Conservation (phyloP, 2,113 vertebrate genomes). For the Polyodon spathula region DNA sequence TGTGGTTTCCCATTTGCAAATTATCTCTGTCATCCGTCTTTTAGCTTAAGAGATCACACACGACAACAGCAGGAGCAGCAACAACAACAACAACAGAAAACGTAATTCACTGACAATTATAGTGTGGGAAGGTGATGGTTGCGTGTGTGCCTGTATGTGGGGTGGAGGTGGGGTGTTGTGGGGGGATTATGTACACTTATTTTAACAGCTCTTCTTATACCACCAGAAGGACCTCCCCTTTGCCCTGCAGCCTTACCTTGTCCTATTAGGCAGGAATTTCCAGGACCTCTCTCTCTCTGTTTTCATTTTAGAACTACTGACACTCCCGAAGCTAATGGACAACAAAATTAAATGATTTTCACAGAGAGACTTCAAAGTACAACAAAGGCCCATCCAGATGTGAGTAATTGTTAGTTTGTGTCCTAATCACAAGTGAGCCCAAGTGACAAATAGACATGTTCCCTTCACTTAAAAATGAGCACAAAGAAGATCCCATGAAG, state of each 20-base stretch:
- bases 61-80: constrained; percentile 15
- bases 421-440: constrained; percentile 31
- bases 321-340: constrained; percentile 32
- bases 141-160: constrained; percentile 7
- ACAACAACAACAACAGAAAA: constrained; percentile 11
- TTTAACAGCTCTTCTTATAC: too few species aligned
- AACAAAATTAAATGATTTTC: constrained; percentile 35
- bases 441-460: constrained; percentile 30
- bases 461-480: constrained; percentile 9
- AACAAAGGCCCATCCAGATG: constrained; percentile 44
- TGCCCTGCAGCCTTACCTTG: constrained; percentile 36
- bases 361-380: constrained; percentile 45
- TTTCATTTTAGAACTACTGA: constrained; percentile 31
- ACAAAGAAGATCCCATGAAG: too few species aligned
- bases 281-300: constrained; percentile 4
- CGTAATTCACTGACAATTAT: constrained; percentile 37
- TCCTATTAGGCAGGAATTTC: constrained; percentile 45
- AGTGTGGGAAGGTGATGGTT: constrained; percentile 2
- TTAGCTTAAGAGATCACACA: constrained; percentile 31
- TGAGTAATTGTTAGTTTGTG: constrained; percentile 49
- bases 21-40: constrained; percentile 7
- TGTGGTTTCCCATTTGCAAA: constrained; percentile 7
- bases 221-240: too few species aligned
- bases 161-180: too few species aligned
- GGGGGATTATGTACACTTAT: too few species aligned